phyloP scores from a whole-genome alignment of 92 coral and sea anemone genomes.

The Epizoanthus rinbou region DNA sequence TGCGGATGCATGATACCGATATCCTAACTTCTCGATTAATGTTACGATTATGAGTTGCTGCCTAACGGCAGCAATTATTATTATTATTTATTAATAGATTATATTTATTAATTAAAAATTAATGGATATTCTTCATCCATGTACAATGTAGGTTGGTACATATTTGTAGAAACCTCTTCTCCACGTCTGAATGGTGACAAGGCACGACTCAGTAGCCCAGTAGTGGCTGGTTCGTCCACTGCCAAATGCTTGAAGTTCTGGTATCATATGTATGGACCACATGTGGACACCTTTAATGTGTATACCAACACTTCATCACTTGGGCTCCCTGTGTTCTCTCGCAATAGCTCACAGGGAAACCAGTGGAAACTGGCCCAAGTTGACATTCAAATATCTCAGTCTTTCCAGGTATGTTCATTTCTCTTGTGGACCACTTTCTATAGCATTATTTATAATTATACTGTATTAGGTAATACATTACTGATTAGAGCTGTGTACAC shows the following conservation, averaged over 20 bases:
- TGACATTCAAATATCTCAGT: constrained; percentile 55
- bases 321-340: constrained; percentile 64
- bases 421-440: not conserved
- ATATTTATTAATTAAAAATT: not conserved
- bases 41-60: no score
- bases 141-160: constrained; percentile 70
- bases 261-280: constrained; percentile 90
- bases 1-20: no score
- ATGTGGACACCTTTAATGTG: constrained; percentile 61
- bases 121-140: not conserved
- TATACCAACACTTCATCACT: constrained; percentile 65
- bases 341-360: constrained; percentile 69
- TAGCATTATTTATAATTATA: no score
- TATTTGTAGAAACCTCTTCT: constrained; percentile 56
- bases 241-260: constrained; percentile 79
- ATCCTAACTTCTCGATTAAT: no score
- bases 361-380: constrained; percentile 61
- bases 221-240: constrained; percentile 53
- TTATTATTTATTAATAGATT: not conserved
- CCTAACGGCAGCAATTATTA: no score
- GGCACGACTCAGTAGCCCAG: constrained; percentile 81
- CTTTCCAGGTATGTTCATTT: constrained; percentile 68
- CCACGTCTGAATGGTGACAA: constrained; percentile 34
- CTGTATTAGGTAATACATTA: no score
- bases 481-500: no score